phyloP scores from a whole-genome alignment of 2,113 vertebrate genomes.

The Ophiodon elongatus region DNA sequence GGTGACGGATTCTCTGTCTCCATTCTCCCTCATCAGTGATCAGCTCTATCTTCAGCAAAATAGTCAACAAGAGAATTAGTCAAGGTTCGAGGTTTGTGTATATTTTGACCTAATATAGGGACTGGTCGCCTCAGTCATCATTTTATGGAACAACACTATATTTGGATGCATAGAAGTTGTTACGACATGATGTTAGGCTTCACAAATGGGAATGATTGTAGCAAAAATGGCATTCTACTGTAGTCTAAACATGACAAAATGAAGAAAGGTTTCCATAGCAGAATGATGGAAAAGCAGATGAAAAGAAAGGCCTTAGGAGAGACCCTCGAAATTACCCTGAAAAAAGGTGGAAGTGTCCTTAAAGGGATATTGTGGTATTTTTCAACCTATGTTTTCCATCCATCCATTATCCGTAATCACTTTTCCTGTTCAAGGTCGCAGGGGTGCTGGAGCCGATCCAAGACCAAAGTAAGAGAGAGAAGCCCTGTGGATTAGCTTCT shows the following conservation, averaged over 20 bases:
- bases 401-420: too few species aligned
- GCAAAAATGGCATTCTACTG: background rate
- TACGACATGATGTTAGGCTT: background rate
- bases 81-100: too few species aligned
- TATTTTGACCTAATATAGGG: background rate
- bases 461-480: too few species aligned
- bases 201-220: background rate
- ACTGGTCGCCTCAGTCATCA: background rate
- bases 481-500: too few species aligned
- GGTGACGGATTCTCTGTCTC: too few species aligned
- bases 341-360: background rate
- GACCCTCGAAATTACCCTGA: background rate
- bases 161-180: background rate
- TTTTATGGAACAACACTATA: background rate
- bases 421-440: too few species aligned
- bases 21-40: too few species aligned
- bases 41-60: too few species aligned
- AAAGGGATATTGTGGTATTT: background rate
- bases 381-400: too few species aligned
- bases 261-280: background rate
- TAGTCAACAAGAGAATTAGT: too few species aligned
- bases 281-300: background rate
- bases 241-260: background rate
- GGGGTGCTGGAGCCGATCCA: too few species aligned
- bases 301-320: background rate